A percentile compares a stretch with the other conserved stretches of the same genome.
These are phyloP conservation scores for Drosophila willistoni DNA, from an alignment of 1,140 invertebrate genomes.

Conservation along the genomic window DNA sequence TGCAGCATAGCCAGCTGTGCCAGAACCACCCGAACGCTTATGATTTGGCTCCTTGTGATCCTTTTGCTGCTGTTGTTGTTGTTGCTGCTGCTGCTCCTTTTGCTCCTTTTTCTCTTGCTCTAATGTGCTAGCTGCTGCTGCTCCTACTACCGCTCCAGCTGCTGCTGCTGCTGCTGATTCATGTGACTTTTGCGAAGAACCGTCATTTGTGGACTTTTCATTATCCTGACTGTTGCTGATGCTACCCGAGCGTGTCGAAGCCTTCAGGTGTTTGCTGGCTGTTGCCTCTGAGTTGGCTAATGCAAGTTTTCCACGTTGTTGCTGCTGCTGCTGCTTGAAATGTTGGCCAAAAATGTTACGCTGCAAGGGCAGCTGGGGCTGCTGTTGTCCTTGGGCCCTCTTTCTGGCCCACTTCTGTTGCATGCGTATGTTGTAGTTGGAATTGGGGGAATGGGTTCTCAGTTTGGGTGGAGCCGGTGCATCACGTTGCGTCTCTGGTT, in stretches of 20 bases:
- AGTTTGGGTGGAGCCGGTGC: slow-evolving; percentile 16
- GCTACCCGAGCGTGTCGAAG: slow-evolving; percentile 46
- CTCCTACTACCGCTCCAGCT: slow-evolving; percentile 4
- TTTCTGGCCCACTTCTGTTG: slow-evolving; percentile 78
- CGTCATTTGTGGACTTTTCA: slow-evolving; percentile 39
- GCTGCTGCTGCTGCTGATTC: slow-evolving; percentile 22
- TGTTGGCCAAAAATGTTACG: slow-evolving; percentile 75
- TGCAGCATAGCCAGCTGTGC: slow-evolving; percentile 47
- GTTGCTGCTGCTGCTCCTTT: slow-evolving; percentile 31
- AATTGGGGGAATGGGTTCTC: slow-evolving; percentile 25
- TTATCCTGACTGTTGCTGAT: slow-evolving; percentile 51
- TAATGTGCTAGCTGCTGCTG: slow-evolving; percentile 13
- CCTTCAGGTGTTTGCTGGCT: slow-evolving; percentile 65
- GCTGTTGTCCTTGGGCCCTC: slow-evolving; percentile 51
- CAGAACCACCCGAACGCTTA: slow-evolving; percentile 65
- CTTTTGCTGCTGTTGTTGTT: slow-evolving; percentile 51
- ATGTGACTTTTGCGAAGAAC: slow-evolving; percentile 15
- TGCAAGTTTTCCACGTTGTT: slow-evolving; percentile 66
- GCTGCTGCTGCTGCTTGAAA: slow-evolving; percentile 74
- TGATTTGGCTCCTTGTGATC: slow-evolving; percentile 66
- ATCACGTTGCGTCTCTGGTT: slow-evolving; percentile 43
- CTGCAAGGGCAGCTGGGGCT: slow-evolving; percentile 42
- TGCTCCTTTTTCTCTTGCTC: slow-evolving; percentile 4
- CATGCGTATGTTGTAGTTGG: slow-evolving; percentile 66
- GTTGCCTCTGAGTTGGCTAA: slow-evolving; percentile 67